Base-by-base conservation (phyloP, 2,797 vertebrate genomes). In the Anomalospiza imberbis region DNA sequence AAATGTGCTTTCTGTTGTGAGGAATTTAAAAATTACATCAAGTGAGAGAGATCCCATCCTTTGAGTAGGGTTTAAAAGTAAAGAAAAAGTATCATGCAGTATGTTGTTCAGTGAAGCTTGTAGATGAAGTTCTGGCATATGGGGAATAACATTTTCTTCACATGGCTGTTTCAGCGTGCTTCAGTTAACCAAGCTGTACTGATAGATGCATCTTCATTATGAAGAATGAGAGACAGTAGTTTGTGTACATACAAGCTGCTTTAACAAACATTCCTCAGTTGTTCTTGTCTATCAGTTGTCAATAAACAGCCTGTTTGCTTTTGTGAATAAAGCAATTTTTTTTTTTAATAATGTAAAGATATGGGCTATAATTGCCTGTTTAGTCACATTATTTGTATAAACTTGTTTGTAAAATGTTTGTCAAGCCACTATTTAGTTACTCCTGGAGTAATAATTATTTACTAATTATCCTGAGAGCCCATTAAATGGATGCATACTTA, bases 321-420 rank as follows among this genome's bases (percentile, higher is more conserved):
- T 85, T 55, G 24, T 73, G 70, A 89, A 66, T 79, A 73, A 89
- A 12, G 17, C 68, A 88, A 40, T 13, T 13, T 6, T 21, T 73
- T 80, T 89, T 85, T 81, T 62, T 34, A 31, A 77, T 91, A 80
- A 53, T 50, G 26, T 58, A 80, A 67, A 88, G 44, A 42, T 19
- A 74, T 68, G 28, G 1, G 18, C 94, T 72, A 42, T 32, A 80
- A 57, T 78, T 94, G 22, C 48, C 58, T 91, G 12, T 84, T 88
- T 74, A 89, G 42, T 73, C 25, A 87, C 17, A 24, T 92, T 96
- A 86, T 94, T 95, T 82, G 38, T 73, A 60, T 85, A 66, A 77
- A 32, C 63, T 95, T 93, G 16, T 80, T 68, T 81, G 19, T 76
- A n/a, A 72, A 71, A 53, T 72, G 66, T 58, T 91, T 66, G 53